These are phyloP conservation scores for Pelobates fuscus DNA, from an alignment of 2,113 vertebrate species.

Conservation along the genomic window DNA sequence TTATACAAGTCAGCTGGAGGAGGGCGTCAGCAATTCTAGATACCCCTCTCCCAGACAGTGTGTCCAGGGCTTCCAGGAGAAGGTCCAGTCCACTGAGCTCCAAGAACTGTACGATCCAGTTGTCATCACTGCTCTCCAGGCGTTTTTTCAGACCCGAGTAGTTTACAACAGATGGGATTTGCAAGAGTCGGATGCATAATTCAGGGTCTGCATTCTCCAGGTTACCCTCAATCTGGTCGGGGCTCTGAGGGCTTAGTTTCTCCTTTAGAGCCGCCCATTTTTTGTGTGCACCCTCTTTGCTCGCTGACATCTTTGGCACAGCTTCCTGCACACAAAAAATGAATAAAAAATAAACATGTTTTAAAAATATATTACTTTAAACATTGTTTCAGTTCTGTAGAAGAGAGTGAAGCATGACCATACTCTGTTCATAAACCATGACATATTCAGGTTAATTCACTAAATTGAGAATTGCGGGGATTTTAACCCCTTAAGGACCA, in stretches of 20 bases:
- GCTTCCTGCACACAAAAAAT: constrained; percentile 55
- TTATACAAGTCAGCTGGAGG: constrained; percentile 94
- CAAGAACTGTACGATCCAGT: constrained; percentile 97
- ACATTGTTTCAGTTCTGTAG: background rate
- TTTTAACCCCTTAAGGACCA: no score
- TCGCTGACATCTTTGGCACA: constrained; percentile 73
- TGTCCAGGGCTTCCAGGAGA: constrained; percentile 90
- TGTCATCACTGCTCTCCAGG: constrained; percentile 84
- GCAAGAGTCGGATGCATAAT: constrained; percentile 93
- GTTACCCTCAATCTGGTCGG: constrained; percentile 88
- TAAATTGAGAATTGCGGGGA: no score
- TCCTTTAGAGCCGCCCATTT: constrained; percentile 88
- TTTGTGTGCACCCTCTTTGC: constrained; percentile 77
- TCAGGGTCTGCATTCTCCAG: constrained; percentile 92
- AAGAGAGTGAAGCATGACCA: background rate
- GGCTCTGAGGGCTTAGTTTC: constrained; percentile 83
- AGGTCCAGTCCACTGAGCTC: constrained; percentile 92
- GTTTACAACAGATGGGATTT: constrained; percentile 92
- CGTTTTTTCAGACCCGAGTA: constrained; percentile 92
- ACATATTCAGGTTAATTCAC: no score
- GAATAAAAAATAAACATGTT: background rate
- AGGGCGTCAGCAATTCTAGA: constrained; percentile 89
- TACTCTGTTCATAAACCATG: no score
- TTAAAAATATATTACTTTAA: background rate
- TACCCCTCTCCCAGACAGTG: constrained; percentile 88